A percentile compares a stretch with the other conserved stretches of the same genome.
These are phyloP conservation scores for Eublepharis macularius DNA, from an alignment of 2,113 vertebrate species.

Conservation along the genomic window DNA sequence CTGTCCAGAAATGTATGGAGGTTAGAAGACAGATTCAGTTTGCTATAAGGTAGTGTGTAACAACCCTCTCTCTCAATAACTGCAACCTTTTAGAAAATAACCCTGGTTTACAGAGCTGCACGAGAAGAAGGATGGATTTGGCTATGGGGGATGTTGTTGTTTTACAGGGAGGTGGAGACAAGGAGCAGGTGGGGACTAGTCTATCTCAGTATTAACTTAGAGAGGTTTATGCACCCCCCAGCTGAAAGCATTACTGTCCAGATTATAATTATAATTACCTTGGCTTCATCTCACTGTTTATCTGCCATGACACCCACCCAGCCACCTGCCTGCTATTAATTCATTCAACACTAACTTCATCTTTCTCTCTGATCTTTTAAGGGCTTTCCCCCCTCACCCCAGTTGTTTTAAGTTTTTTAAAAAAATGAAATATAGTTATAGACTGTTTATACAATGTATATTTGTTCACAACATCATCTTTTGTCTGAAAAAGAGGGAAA, in stretches of 20 bases:
- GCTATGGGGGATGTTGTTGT: slow-evolving; percentile 5
- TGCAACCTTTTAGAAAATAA: slow-evolving; percentile 41
- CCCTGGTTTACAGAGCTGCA: slow-evolving; percentile 6
- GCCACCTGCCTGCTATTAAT: slow-evolving; percentile 64
- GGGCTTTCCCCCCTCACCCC: slow-evolving; percentile 28
- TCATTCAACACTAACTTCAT: slow-evolving; percentile 61
- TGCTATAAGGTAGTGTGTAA: slow-evolving; percentile 39
- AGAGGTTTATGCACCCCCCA: slow-evolving; percentile 37
- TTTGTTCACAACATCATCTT: slow-evolving; percentile 40
- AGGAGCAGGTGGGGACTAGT: slow-evolving; percentile 34
- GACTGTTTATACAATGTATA: slow-evolving; percentile 48
- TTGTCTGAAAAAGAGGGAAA: slow-evolving; percentile 19
- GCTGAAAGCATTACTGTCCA: slow-evolving; percentile 48
- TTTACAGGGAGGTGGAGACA: slow-evolving; percentile 37
- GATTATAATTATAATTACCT: slow-evolving; percentile 58
- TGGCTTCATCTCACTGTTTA: slow-evolving; percentile 59
- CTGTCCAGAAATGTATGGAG: slow-evolving; percentile 59
- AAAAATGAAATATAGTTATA: slow-evolving; percentile 40
- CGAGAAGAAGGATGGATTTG: slow-evolving; percentile 40
- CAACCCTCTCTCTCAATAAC: background rate
- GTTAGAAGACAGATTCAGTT: slow-evolving; percentile 31
- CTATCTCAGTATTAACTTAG: slow-evolving; percentile 44
- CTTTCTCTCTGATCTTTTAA: slow-evolving; percentile 60
- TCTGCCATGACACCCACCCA: slow-evolving; percentile 63
- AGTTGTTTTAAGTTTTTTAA: slow-evolving; percentile 54